Base-by-base conservation (phyloP, 2,888 invertebrate genomes). In the Tipula unca region DNA sequence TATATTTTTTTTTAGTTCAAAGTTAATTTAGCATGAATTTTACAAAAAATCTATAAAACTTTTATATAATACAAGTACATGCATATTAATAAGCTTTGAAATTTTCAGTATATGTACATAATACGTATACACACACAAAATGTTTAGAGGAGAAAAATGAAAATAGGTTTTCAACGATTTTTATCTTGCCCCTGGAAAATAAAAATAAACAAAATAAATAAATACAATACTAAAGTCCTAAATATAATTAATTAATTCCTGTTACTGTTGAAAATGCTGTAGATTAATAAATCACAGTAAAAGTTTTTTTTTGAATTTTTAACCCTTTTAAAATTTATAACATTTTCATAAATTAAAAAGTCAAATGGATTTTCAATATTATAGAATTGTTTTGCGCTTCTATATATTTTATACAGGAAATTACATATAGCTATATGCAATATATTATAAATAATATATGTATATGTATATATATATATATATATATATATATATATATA, bases 21-120 rank as follows among this genome's bases (percentile, higher is more conserved):
- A 69, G 69, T 69, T 69, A 69, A 69, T 69, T 69, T 69, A 69
- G 69, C 69, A 69, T 69, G 69, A 69, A 69, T 69, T 69, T 25
- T 25, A 25, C 4, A 48, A 48, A 25, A 69, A 69, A 69, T 69
- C 69, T 69, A 69, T 69, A 69, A 69, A 69, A 69, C 20, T 25
- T 69, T 69, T 54, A 54, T 17, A 17, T 17, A 39, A 32, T 0
- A 48, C n/a, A 17, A n/a, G 48, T 48, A 39, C 48, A 14, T n/a
- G n/a, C n/a, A n/a, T n/a, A n/a, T n/a, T n/a, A n/a, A n/a, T n/a
- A n/a, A n/a, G n/a, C n/a, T n/a, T n/a, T n/a, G n/a, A n/a, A n/a
- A n/a, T n/a, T n/a, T n/a, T n/a, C 25, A 69, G 69, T 25, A 69
- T 69, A 25, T 25, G 25, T 0, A n/a, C n/a, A n/a, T 17, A 17